Evolutionary conservation across 64 coral and sea anemone species (phyloP).

Genomic region (Platygyra sinensis): DNA sequence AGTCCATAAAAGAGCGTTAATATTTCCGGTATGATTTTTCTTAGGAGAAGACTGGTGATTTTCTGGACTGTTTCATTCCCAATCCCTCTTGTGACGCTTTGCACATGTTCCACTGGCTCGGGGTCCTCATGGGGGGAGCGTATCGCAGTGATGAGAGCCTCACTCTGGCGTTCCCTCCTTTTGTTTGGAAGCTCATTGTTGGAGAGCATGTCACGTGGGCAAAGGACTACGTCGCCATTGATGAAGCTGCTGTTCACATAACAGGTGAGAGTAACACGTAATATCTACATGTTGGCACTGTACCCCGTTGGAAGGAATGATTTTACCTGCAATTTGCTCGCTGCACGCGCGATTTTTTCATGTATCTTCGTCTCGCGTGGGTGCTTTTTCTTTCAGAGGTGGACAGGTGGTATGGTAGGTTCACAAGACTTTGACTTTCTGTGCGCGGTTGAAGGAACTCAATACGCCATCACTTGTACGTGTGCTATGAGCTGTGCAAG

Average conservation of each 20-base stretch:
- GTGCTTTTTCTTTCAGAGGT: too few species aligned
- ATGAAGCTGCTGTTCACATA: constrained; percentile 78
- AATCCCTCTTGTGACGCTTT: constrained; percentile 74
- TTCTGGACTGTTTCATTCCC: constrained; percentile 86
- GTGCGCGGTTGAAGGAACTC: too few species aligned
- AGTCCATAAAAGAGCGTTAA: too few species aligned
- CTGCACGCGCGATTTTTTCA: too few species aligned
- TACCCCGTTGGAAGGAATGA: too few species aligned
- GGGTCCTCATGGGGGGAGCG: constrained; percentile 81
- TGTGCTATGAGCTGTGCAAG: too few species aligned
- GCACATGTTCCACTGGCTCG: constrained; percentile 65
- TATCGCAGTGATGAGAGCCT: constrained; percentile 96
- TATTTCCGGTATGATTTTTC: neutral
- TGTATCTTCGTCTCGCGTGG: too few species aligned
- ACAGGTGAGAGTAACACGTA: constrained; percentile 61
- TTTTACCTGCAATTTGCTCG: too few species aligned
- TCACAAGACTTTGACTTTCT: too few species aligned
- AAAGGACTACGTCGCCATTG: constrained; percentile 78
- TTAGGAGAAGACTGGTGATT: constrained; percentile 83
- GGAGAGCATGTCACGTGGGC: constrained; percentile 97
- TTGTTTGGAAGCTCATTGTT: constrained; percentile 95
- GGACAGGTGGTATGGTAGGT: too few species aligned
- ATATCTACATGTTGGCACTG: neutral
- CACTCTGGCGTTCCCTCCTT: constrained; percentile 79
- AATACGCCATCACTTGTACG: too few species aligned